These are phyloP conservation scores for Oscheius sp. DNA, from an alignment of 2,888 invertebrate species.

Conservation along the genomic window DNA sequence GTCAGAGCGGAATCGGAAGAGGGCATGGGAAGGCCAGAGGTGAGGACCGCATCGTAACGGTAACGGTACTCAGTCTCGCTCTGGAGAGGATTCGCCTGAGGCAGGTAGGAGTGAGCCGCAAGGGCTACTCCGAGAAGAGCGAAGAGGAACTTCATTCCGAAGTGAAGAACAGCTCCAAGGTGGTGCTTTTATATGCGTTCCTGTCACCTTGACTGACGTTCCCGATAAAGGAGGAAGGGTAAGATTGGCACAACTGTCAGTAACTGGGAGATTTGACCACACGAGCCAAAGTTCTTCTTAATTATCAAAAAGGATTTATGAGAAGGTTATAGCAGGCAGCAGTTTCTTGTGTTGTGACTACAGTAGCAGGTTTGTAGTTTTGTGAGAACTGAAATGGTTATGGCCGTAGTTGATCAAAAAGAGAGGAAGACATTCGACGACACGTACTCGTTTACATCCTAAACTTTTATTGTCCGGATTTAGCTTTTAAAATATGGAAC, in stretches of 20 bases:
- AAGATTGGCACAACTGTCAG: conserved; percentile 8
- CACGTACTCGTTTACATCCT: too few relatives aligned
- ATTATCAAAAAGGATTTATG: not conserved
- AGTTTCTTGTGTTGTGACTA: not conserved
- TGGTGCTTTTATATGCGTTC: not conserved
- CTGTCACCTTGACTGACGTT: conserved; percentile 10
- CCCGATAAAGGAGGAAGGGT: not conserved
- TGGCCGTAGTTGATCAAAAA: too few relatives aligned
- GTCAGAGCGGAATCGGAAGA: conserved; percentile 37
- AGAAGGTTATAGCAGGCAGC: too few relatives aligned
- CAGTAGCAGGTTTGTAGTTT: too few relatives aligned
- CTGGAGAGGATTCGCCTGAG: conserved; percentile 41
- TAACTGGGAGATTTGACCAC: not conserved
- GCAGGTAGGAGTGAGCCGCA: conserved; percentile 28
- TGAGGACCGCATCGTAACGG: conserved; percentile 47
- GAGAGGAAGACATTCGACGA: too few relatives aligned
- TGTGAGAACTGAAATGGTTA: too few relatives aligned
- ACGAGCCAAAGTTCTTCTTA: not conserved
- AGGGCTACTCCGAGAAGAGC: conserved; percentile 37
- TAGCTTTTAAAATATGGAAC: too few relatives aligned
- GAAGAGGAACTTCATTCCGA: conserved; percentile 39
- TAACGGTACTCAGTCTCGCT: conserved; percentile 49
- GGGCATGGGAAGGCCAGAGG: conserved; percentile 49
- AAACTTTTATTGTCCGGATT: too few relatives aligned
- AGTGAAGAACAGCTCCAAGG: conserved; percentile 3